Evolutionary conservation across 2,797 vertebrate species (phyloP).

Genomic region (Atherinosoma microstoma): DNA sequence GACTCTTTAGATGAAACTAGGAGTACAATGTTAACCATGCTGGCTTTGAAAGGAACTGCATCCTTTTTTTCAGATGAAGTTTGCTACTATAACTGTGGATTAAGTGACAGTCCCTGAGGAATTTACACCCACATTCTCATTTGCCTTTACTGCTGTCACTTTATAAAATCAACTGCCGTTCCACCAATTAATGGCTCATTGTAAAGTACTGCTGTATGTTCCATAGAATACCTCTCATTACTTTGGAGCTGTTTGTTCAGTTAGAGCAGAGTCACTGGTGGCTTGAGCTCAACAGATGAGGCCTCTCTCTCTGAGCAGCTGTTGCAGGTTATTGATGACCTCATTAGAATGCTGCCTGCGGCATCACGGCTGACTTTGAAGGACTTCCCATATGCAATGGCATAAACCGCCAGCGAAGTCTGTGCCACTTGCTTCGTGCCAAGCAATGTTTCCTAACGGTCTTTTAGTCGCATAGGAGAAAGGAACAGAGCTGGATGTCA

Average conservation of each 20-base stretch:
- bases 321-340: slow-evolving; percentile 93
- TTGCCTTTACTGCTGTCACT: slow-evolving; percentile 47
- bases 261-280: slow-evolving; percentile 78
- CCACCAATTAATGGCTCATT: slow-evolving; percentile 61
- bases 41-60: slow-evolving; percentile 40
- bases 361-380: slow-evolving; percentile 81
- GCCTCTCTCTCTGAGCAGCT: slow-evolving; percentile 90
- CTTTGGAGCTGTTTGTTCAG: slow-evolving; percentile 67
- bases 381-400: slow-evolving; percentile 76
- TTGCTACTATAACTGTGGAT: slow-evolving; percentile 23
- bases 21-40: slow-evolving; percentile 6
- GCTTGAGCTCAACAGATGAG: slow-evolving; percentile 85
- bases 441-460: slow-evolving; percentile 67
- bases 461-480: slow-evolving; percentile 56
- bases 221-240: slow-evolving; percentile 67
- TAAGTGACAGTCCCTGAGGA: slow-evolving; percentile 42
- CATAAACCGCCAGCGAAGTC: slow-evolving; percentile 73
- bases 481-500: slow-evolving; percentile 33
- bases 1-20: neutral
- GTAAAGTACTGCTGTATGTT: slow-evolving; percentile 49
- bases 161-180: slow-evolving; percentile 41
- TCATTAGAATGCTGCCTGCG: slow-evolving; percentile 90
- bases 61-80: slow-evolving; percentile 1
- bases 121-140: slow-evolving; percentile 48
- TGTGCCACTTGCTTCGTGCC: slow-evolving; percentile 58